A percentile compares a stretch with the other conserved stretches of the same genome.
These are phyloP conservation scores for Anguilla marmorata DNA, from an alignment of 2,797 vertebrate genomes.

Conservation along the genomic window DNA sequence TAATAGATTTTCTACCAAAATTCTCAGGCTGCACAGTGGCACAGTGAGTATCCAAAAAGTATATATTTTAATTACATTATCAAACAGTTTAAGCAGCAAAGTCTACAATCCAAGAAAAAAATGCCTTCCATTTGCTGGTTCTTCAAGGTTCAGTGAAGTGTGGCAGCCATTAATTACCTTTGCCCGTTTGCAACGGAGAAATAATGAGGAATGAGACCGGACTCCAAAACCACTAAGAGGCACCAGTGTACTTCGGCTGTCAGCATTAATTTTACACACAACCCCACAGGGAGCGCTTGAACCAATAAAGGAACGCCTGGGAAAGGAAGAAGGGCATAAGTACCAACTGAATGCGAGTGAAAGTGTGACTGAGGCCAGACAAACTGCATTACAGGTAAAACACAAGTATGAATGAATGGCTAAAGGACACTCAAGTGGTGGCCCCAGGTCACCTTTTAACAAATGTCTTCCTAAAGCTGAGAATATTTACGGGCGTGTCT, in stretches of 20 bases:
- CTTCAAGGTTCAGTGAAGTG: background rate
- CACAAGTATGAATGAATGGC: background rate
- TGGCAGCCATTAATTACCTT: background rate
- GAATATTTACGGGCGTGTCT: background rate
- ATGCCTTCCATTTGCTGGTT: background rate
- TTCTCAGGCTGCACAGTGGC: no score
- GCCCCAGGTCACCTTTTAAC: background rate
- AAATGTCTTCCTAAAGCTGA: background rate
- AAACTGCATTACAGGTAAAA: background rate
- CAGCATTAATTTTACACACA: background rate
- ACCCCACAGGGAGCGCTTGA: background rate
- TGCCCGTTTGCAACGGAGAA: background rate
- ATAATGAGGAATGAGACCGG: background rate
- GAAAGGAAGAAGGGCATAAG: background rate
- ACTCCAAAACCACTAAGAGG: background rate
- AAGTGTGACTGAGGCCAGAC: background rate
- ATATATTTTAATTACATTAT: background rate
- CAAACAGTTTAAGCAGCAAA: background rate
- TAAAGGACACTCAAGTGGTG: background rate
- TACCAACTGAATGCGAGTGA: background rate
- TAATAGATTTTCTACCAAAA: no score
- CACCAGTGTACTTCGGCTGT: background rate
- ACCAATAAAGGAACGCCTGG: background rate
- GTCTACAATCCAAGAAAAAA: background rate
- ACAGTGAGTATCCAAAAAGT: no score